Evolutionary conservation across 2,888 invertebrate genomes (phyloP), one percentile per base, ranked within the genome.

Genomic region (Sphaeridia pumilis): DNA sequence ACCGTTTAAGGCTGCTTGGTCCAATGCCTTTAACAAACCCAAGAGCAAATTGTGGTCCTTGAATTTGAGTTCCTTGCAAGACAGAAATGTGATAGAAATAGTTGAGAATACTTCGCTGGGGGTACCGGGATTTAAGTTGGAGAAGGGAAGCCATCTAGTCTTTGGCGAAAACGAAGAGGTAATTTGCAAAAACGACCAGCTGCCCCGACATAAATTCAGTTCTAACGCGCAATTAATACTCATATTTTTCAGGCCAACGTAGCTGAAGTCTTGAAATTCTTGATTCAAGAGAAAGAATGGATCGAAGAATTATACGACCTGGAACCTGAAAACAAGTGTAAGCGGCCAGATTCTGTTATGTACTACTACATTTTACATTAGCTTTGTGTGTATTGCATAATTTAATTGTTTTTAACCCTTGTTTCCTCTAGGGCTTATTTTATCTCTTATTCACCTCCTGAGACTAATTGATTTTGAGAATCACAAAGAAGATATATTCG

Each of bases 301-400:
- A 85, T 89, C 66, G 76, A 81, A 53, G 83, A 87, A 66, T 74
- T 95, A 22, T 75, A 84, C 54, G 81, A 83, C 63, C 74, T 89
- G 70, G 94, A 94, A 70, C 90, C 92, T 4, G 83, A 88, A 61
- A 92, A 87, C 69, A 95, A 90, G 78, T 95, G 92, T 86, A 74
- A 75, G 77, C 66, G 49, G n/a, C n/a, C n/a, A n/a, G n/a, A n/a
- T n/a, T n/a, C n/a, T n/a, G n/a, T n/a, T n/a, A n/a, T n/a, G n/a
- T n/a, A n/a, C n/a, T n/a, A n/a, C n/a, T n/a, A n/a, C n/a, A n/a
- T n/a, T n/a, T n/a, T 25, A 10, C 10, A 22, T 44, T 21, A 22
- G 2, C 20, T 44, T 14, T 25, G 14, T 35, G 20, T 14, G 17
- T 24, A 22, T 22, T 38, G 25, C 7, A 4, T 46, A 35, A 25